Evolutionary conservation across 1,140 invertebrate species (phyloP), one percentile per base, ranked within the genome.

Genomic region (Aphidius gifuensis): DNA sequence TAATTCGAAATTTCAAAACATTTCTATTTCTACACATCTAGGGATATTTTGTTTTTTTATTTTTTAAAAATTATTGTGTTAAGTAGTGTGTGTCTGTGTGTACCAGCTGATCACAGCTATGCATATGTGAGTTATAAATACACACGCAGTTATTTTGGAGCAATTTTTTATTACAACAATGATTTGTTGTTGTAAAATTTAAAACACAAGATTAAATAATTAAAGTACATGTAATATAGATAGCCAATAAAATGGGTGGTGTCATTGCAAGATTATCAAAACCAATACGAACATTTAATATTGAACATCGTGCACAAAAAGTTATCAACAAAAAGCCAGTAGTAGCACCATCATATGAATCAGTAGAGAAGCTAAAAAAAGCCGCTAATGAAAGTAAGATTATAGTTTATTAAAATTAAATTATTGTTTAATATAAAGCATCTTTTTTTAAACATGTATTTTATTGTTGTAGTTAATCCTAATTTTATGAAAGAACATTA

Each of bases 221-320:
- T 16, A n/a, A n/a, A 40, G 32, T 5, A 23, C 9, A 21, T 58
- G 5, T 21, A 50, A 16, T 59, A 40, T 59, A 40, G 46, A 68
- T 58, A 3, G 63, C n/a, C n/a, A 71, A 62, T 4, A 66, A 46
- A 82, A 85, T 87, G 86, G 86, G 86, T 11, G 82, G 82, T 71
- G 69, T 77, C 49, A 70, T 79, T 62, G 84, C 85, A 0, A 66
- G 70, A 45, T 53, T 87, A 9, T 69, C 67, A 38, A 74, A 82
- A 42, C 82, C 84, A 38, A 58, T 84, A 4, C 80, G 81, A 68
- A 82, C 82, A 48, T 90, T 87, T 67, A 91, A 91, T 74, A 82
- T 89, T 6, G 89, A 89, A 71, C 87, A 85, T 71, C 83, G 90
- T 64, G 88, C 88, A 9, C 84, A 87, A 67, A 86, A 84, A 70